A percentile compares a stretch with the other conserved stretches of the same genome.
These are phyloP conservation scores for Drosophila sturtevanti DNA, from an alignment of 1,140 invertebrate species.

Conservation along the genomic window DNA sequence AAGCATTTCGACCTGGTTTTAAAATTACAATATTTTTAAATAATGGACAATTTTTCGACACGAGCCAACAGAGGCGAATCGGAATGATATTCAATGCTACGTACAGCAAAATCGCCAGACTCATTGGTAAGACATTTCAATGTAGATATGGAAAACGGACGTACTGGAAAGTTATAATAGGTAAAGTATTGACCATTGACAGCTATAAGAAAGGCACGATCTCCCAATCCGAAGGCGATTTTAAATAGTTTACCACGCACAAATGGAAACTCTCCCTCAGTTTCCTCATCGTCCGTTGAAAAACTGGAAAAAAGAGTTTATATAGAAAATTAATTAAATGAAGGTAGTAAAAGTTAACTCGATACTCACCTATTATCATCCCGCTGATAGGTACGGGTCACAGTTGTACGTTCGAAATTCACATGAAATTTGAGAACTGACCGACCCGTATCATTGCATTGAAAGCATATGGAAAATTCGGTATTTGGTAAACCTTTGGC, in stretches of 20 bases:
- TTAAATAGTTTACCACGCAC: slow-evolving; percentile 78
- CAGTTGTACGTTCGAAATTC: slow-evolving; percentile 74
- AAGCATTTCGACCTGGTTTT: background rate
- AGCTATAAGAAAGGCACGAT: slow-evolving; percentile 77
- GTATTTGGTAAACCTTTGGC: slow-evolving; percentile 74
- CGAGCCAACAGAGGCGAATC: slow-evolving; percentile 73
- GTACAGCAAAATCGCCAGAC: slow-evolving; percentile 69
- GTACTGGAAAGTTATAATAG: slow-evolving; percentile 77
- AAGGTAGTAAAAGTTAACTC: background rate
- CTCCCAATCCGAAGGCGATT: slow-evolving; percentile 79
- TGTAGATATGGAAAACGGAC: slow-evolving; percentile 74
- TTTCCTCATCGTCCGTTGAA: slow-evolving; percentile 72
- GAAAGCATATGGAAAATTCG: slow-evolving; percentile 81
- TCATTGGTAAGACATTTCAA: slow-evolving; percentile 78
- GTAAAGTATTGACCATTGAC: slow-evolving; percentile 81
- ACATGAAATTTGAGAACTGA: slow-evolving; percentile 75
- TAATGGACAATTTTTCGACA: slow-evolving; percentile 76
- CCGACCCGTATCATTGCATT: slow-evolving; percentile 76
- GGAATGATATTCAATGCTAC: slow-evolving; percentile 77
- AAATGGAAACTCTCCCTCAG: slow-evolving; percentile 80
- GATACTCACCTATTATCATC: slow-evolving; percentile 65
- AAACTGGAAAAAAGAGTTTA: slow-evolving; percentile 53
- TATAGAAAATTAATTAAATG: background rate
- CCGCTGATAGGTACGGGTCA: slow-evolving; percentile 69
- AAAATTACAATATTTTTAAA: slow-evolving; percentile 34